These are phyloP conservation scores for Hypotaenidia okinawae DNA, from an alignment of 2,797 vertebrate species.

Conservation along the genomic window DNA sequence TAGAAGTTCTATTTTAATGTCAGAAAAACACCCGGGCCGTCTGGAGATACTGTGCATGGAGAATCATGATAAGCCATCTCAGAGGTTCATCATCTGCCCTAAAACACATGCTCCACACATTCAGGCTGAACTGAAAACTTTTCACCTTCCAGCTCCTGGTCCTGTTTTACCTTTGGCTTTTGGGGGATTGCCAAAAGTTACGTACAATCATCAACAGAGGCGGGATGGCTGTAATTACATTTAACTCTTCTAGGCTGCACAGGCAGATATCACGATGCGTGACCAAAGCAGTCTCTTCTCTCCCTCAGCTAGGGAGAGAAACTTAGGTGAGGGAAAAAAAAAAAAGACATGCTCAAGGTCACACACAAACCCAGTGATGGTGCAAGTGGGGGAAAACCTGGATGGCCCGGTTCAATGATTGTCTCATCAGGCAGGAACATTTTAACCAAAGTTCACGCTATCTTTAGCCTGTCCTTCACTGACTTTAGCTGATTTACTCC, in stretches of 20 bases:
- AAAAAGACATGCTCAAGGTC: neutral
- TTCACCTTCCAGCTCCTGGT: neutral
- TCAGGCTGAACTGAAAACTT: neutral
- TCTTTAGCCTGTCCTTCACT: neutral
- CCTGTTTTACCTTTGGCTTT: neutral
- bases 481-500: neutral
- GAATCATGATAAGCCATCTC: neutral
- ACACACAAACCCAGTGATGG: neutral
- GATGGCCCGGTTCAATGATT: neutral
- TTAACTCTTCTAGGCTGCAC: neutral
- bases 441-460: neutral
- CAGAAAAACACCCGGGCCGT: neutral
- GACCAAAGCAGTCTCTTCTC: neutral
- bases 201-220: accelerated
- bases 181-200: neutral
- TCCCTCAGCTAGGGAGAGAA: neutral
- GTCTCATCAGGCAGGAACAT: neutral
- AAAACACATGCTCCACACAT: neutral
- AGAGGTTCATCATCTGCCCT: neutral
- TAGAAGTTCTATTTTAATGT: neutral
- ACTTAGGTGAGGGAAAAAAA: neutral
- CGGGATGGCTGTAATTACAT: neutral
- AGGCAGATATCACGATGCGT: neutral
- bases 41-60: neutral
- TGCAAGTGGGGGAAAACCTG: neutral